Evolutionary conservation across 2,888 invertebrate species (phyloP).

Genomic region (Tenthredo livida): DNA sequence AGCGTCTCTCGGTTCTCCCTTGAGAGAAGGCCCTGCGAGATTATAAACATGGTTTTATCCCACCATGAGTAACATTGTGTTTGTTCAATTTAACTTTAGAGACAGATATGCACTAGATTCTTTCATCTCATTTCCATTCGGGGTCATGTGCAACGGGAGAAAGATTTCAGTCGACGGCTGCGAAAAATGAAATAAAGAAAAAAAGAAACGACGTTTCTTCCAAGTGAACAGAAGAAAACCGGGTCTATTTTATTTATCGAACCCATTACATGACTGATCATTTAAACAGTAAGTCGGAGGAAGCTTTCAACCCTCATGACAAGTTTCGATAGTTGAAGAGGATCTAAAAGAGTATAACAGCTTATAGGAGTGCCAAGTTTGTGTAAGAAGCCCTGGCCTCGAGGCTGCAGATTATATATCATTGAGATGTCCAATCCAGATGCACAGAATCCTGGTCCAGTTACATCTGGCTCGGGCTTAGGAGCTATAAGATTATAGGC

Average conservation of each 20-base stretch:
- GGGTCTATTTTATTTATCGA: not conserved
- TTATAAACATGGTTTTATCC: not conserved
- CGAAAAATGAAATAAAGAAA: no score
- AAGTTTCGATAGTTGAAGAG: not conserved
- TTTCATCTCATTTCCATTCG: not conserved
- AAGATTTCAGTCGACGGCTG: not conserved
- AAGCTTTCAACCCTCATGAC: not conserved
- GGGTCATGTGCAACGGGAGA: not conserved
- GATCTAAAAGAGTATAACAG: not conserved
- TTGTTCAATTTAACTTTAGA: not conserved
- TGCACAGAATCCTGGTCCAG: not conserved
- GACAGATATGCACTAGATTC: not conserved
- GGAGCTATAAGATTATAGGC: not conserved
- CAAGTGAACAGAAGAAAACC: not conserved
- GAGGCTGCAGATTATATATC: not conserved
- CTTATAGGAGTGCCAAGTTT: not conserved
- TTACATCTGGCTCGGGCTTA: not conserved
- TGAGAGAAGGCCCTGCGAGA: not conserved
- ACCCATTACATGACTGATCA: not conserved
- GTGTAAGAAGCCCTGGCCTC: not conserved
- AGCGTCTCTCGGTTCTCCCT: not conserved
- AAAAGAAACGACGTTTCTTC: not conserved
- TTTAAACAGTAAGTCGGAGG: not conserved
- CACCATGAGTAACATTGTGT: not conserved
- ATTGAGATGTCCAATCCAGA: constrained; percentile 6